Evolutionary conservation across 2,888 invertebrate species (phyloP), one percentile per base, ranked within the genome.

Genomic region (Sclerodermus sp.): DNA sequence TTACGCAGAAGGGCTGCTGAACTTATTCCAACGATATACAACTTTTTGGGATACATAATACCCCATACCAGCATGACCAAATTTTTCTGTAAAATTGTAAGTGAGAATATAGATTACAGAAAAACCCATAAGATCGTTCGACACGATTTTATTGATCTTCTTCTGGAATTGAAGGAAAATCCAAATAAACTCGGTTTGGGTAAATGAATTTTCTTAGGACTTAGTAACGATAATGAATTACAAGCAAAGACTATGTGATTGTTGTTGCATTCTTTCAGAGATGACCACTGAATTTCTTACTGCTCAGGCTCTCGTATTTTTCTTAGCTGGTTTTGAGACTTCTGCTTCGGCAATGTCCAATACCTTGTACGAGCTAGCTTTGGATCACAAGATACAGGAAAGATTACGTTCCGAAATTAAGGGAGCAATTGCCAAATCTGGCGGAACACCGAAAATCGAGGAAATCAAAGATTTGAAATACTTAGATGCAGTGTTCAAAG

Each of bases 241-340:
- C 29, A 29, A 47, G 45, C 1, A 42, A 51, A 15, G 16, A 23
- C 6, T 15, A 34, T 4, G 23, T 18, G 6, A 49, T 45, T 36
- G 45, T 44, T 42, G 42, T 45, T 9, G 45, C n/a, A n/a, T n/a
- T n/a, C 49, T 55, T 62, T 5, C 57, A 76, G 76, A 70, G 42
- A 62, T 78, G 30, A 74, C 74, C 1, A 74, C 78, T 51, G 58
- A 58, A 1, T 51, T 74, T 5, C 60, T 79, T 12, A 70, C 76
- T 1, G 77, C 80, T 1, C 79, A 81, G 44, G 72, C 77, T 1
- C 76, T 80, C 37, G 71, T 79, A 12, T 81, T 82, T 57, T 79
- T 80, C 49, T 39, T 76, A 34, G 82, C 79, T 37, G 82, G 82
- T 8, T 81, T 79, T 53, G 81, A 81, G 58, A 81, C 81, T 0